Evolutionary conservation across 2,888 invertebrate species (phyloP).

Genomic region (Ethmia dodecea): DNA sequence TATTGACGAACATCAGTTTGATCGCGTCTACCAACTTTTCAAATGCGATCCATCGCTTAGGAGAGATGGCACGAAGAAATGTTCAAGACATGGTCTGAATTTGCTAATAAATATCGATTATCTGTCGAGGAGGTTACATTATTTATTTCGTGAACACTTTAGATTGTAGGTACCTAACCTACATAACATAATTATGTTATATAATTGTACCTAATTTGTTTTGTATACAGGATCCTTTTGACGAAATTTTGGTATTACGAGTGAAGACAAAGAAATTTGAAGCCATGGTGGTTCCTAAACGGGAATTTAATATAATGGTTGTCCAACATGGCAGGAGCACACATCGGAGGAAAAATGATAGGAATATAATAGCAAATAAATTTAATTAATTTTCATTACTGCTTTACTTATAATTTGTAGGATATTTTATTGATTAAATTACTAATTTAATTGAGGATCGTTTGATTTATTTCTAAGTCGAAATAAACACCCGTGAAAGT

Average conservation of each 20-base stretch:
- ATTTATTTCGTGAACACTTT: too few species aligned
- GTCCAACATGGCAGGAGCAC: conserved; percentile 41
- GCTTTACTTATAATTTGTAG: neutral
- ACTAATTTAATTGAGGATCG: neutral
- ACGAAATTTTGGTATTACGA: conserved; percentile 48
- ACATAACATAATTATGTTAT: neutral
- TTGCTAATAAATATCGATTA: too few species aligned
- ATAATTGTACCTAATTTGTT: neutral
- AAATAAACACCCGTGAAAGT: too few species aligned
- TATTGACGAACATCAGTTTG: too few species aligned
- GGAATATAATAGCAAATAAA: neutral
- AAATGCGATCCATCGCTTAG: too few species aligned
- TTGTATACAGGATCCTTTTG: conserved; percentile 46
- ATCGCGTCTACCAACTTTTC: too few species aligned
- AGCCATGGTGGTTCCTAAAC: conserved; percentile 49
- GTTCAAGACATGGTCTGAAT: too few species aligned
- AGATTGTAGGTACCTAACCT: too few species aligned
- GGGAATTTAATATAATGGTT: conserved; percentile 53
- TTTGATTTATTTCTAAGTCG: too few species aligned
- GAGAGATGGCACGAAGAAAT: too few species aligned
- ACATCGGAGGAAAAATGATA: conserved; percentile 12
- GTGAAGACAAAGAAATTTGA: conserved; percentile 51
- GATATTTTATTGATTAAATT: conserved; percentile 1
- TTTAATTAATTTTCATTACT: neutral
- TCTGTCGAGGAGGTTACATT: too few species aligned